Conservation (phyloP, 2,888 invertebrate species). For the Caenorhabditis auriculariae region DNA sequence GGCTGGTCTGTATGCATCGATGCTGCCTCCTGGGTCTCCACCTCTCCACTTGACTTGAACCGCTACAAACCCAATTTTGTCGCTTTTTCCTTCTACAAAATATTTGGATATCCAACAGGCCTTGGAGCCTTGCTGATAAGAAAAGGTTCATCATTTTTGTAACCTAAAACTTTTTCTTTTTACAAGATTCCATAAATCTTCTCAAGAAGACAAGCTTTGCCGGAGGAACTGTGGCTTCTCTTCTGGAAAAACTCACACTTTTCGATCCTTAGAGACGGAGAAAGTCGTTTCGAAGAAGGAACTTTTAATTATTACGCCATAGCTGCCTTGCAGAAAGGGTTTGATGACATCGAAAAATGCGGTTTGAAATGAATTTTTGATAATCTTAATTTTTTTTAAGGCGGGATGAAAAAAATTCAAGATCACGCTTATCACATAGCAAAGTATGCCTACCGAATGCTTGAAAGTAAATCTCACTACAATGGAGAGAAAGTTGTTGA, state of each 20-base stretch:
- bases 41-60: constrained; percentile 77
- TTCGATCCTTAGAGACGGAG: constrained; percentile 2
- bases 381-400: constrained; percentile 17
- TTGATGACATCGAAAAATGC: constrained; percentile 75
- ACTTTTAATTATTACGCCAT: constrained; percentile 85
- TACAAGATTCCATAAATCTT: constrained; percentile 61
- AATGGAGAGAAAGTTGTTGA: constrained; percentile 27
- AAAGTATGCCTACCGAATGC: constrained; percentile 13
- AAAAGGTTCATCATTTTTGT: constrained; percentile 65
- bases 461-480: constrained; percentile 20
- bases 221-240: constrained; percentile 82
- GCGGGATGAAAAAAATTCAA: constrained; percentile 48
- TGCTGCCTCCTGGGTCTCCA: constrained; percentile 80
- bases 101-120: constrained; percentile 93
- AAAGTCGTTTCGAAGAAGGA: constrained; percentile 77
- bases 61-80: constrained; percentile 82
- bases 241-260: constrained; percentile 11
- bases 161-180: not conserved
- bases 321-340: constrained; percentile 79
- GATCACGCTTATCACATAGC: constrained; percentile 8
- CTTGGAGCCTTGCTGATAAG: constrained; percentile 75
- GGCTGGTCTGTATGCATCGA: constrained; percentile 75
- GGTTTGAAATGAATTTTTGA: constrained; percentile 64
- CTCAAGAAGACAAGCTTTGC: constrained; percentile 81
- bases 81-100: constrained; percentile 86